Percentiles rank a stretch among this genome's conserved stretches.
These are phyloP conservation scores for Drosophila bunnanda DNA, from an alignment of 2,888 invertebrate genomes.

Conservation along the genomic window DNA sequence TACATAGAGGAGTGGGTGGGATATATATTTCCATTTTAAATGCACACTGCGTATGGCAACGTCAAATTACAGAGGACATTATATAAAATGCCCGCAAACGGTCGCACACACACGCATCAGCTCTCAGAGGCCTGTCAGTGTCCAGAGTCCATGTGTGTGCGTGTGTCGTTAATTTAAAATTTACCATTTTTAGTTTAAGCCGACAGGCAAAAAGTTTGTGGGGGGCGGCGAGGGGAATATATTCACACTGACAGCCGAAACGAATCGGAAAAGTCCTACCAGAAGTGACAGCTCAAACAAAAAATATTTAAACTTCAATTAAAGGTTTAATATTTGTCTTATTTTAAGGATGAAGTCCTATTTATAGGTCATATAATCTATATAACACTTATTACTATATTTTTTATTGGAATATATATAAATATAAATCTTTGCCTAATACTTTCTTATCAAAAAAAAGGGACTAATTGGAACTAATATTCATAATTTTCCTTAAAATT, in stretches of 20 bases:
- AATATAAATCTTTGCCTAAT: too few relatives aligned
- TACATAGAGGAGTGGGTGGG: conserved; percentile 10
- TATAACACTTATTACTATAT: background rate
- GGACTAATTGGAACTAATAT: too few relatives aligned
- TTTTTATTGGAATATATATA: background rate
- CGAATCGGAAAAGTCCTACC: conserved; percentile 41
- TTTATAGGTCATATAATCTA: background rate
- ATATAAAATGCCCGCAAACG: conserved; percentile 59
- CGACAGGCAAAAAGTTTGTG: conserved; percentile 42
- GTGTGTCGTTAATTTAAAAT: conserved; percentile 67
- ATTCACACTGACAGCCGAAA: conserved; percentile 17
- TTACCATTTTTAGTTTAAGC: conserved; percentile 69
- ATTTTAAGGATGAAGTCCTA: background rate
- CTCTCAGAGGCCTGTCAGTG: conserved; percentile 19
- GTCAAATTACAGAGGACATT: conserved; percentile 74
- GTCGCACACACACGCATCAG: conserved; percentile 28
- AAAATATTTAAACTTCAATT: background rate
- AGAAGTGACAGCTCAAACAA: background rate
- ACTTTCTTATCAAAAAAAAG: background rate
- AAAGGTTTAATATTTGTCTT: background rate
- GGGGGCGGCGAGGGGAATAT: background rate
- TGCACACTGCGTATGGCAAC: conserved; percentile 69
- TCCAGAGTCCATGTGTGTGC: conserved; percentile 15
- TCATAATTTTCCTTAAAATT: background rate
- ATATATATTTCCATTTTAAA: conserved; percentile 63